A percentile compares a stretch with the other conserved stretches of the same genome.
These are phyloP conservation scores for Drosophila colorata DNA, from an alignment of 2,888 invertebrate species.

Conservation along the genomic window DNA sequence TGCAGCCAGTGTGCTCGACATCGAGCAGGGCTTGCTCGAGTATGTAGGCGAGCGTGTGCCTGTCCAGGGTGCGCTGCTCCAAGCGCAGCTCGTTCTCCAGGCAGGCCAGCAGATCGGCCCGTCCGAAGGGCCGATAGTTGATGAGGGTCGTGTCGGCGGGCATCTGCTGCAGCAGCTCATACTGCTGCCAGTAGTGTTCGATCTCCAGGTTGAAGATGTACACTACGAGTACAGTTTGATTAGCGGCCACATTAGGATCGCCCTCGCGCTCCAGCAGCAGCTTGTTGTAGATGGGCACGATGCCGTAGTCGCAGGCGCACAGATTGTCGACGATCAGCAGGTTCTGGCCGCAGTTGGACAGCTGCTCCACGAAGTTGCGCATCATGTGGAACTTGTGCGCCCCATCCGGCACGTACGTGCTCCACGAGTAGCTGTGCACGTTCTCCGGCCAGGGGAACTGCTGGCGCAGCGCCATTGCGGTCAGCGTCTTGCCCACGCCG, in stretches of 20 bases:
- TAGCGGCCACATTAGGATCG: conserved; percentile 18
- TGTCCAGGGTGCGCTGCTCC: conserved; percentile 42
- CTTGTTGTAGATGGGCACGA: conserved; percentile 58
- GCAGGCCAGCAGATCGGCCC: conserved; percentile 45
- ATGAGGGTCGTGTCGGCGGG: conserved; percentile 54
- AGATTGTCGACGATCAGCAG: conserved; percentile 78
- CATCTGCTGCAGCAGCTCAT: conserved; percentile 55
- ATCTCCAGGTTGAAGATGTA: conserved; percentile 55
- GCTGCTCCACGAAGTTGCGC: conserved; percentile 42
- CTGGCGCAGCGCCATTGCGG: conserved; percentile 49
- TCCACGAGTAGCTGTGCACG: conserved; percentile 70
- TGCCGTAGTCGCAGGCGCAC: conserved; percentile 47
- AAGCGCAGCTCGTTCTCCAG: conserved; percentile 38
- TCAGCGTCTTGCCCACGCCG: conserved; percentile 77
- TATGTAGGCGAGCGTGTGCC: conserved; percentile 8
- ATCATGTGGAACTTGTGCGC: conserved; percentile 45
- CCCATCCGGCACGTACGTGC: conserved; percentile 36
- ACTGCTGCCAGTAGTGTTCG: conserved; percentile 50
- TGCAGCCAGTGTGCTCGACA: conserved; percentile 50
- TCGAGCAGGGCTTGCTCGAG: conserved; percentile 39
- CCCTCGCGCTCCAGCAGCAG: conserved; percentile 56
- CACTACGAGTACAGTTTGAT: conserved; percentile 54
- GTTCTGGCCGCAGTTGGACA: conserved; percentile 76
- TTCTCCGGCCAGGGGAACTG: conserved; percentile 79
- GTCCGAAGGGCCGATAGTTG: conserved; percentile 45